Percentiles rank a stretch among this genome's conserved stretches.
phyloP scores from a whole-genome alignment of 2,113 vertebrate species.

The Neopipo cinnamomea region DNA sequence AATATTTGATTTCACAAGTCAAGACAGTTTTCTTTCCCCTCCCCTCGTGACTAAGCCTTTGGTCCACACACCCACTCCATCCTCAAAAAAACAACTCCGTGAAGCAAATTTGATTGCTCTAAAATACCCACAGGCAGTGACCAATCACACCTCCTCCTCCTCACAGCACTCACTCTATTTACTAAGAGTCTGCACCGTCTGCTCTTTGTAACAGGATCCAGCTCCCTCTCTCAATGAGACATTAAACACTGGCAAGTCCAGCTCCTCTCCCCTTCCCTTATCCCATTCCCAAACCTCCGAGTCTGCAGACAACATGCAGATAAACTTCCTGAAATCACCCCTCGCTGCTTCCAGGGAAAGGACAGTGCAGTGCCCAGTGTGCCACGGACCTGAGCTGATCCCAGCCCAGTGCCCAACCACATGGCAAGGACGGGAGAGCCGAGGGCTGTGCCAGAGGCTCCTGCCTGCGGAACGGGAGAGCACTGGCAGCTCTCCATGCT shows the following conservation, averaged over 20 bases:
- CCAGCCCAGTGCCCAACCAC: not conserved
- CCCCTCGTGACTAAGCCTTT: conserved; percentile 46
- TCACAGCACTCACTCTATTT: conserved; percentile 30
- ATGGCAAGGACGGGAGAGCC: fast-evolving
- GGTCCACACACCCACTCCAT: conserved; percentile 56
- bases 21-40: conserved; percentile 28
- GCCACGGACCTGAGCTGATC: not conserved
- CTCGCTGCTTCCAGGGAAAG: not conserved
- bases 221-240: not conserved
- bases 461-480: not conserved
- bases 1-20: conserved; percentile 35
- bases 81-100: conserved; percentile 25
- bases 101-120: conserved; percentile 46
- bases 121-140: conserved; percentile 50
- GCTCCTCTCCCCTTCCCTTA: not conserved
- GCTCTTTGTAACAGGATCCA: conserved; percentile 9
- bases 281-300: not conserved
- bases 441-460: not conserved
- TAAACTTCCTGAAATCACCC: not conserved
- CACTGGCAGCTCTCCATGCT: not conserved
- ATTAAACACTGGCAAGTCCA: not conserved
- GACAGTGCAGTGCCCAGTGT: not conserved
- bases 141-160: conserved; percentile 29
- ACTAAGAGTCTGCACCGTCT: conserved; percentile 35
- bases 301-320: not conserved